A percentile compares a stretch with the other conserved stretches of the same genome.
Conservation (phyloP, 53 echinoderm and acorn worm species). For the Echinometra lucunter region DNA sequence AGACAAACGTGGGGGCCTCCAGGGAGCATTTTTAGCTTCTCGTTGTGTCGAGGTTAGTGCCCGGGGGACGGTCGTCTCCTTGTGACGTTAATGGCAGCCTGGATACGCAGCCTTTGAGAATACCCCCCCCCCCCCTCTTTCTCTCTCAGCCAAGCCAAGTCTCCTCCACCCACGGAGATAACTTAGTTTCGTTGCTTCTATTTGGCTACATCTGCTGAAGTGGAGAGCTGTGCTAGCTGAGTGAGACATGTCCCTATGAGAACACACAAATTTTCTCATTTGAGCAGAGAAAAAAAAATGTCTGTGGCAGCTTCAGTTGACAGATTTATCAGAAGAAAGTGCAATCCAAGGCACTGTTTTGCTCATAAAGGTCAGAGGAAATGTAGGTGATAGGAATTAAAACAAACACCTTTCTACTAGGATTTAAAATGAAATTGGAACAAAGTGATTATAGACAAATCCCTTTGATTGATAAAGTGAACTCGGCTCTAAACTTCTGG, state of each 20-base stretch:
- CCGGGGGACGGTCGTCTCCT: slow-evolving; percentile 45
- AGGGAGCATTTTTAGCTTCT: slow-evolving; percentile 26
- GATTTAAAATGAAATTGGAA: not conserved
- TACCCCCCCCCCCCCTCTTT: slow-evolving; percentile 14
- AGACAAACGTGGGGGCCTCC: slow-evolving; percentile 45
- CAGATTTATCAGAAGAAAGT: not conserved
- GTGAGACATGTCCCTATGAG: slow-evolving; percentile 41
- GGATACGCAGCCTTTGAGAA: slow-evolving; percentile 37
- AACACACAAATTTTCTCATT: slow-evolving; percentile 37
- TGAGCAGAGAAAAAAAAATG: not conserved
- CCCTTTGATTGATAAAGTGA: not conserved
- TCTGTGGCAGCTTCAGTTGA: not conserved
- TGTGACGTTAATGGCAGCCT: slow-evolving; percentile 61
- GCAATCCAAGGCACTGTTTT: not conserved
- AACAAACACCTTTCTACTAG: not conserved
- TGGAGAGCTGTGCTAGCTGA: slow-evolving; percentile 16
- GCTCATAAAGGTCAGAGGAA: not conserved
- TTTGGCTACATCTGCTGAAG: slow-evolving; percentile 48
- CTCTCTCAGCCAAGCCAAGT: not conserved
- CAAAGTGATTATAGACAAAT: not conserved
- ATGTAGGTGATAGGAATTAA: not conserved
- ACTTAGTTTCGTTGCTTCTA: slow-evolving; percentile 30
- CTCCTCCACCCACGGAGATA: slow-evolving; percentile 45
- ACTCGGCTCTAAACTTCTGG: not conserved
- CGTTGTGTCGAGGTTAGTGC: slow-evolving; percentile 54